Base-by-base conservation (phyloP, 2,888 invertebrate genomes). In the Drosophila sordidula region DNA sequence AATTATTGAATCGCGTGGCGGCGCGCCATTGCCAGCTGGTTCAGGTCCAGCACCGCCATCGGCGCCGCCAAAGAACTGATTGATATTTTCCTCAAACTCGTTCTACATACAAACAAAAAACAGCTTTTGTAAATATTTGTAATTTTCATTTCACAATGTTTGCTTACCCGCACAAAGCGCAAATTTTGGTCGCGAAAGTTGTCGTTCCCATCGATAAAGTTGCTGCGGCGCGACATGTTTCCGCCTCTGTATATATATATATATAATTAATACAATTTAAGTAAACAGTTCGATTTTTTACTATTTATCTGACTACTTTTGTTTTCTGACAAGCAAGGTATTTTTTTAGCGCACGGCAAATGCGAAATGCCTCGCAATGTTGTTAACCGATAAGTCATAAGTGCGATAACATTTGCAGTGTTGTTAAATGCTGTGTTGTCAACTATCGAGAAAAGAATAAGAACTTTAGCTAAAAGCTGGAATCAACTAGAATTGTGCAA, bases 201-300 rank as follows among this genome's bases (percentile, higher is more conserved):
- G 5, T 94, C 93, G 89, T 95, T 95, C 25, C 94, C 91, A 61
- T 95, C 95, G n/a, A 95, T 92, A 62, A 93, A 93, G 87, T 94
- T 93, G 3, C 57, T 54, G 26, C 72, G 75, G 12, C 70, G 75
- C 16, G 89, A 65, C 90, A 90, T 90, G 46, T 45, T 83, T 49
- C 3, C 12, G 18, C 9, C 4, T 1, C 39, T 42, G 14, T 14
- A 41, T 18, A 14, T 11, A 11, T 50, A 38, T 29, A 34, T 18
- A 18, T 18, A 18, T 18, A 18, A 1, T 1, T 18, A 1, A 18
- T 18, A 18, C 8, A 6, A 4, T 18, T 9, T 29, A 3, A n/a
- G 12, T 41, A 14, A 8, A 12, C 9, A 46, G n/a, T 6, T 56
- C n/a, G 14, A 12, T n/a, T 26, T 16, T 6, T 38, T 38, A 18